phyloP scores from a whole-genome alignment of 2,113 vertebrate genomes.

The Cynocephalus volans region DNA sequence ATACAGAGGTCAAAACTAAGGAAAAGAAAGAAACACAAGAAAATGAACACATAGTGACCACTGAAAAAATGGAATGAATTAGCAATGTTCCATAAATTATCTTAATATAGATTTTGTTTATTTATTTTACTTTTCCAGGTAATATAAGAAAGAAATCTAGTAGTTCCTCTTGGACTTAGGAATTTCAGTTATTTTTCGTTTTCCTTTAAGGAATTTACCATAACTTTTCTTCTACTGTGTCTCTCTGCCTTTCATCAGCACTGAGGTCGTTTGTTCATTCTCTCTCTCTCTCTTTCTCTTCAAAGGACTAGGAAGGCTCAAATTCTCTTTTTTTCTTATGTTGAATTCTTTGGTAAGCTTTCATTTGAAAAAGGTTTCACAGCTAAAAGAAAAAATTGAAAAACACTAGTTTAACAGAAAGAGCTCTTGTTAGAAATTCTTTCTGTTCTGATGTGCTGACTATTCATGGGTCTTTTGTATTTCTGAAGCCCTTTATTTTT shows the following conservation, averaged over 20 bases:
- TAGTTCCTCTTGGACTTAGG: not conserved
- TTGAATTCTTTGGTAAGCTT: not conserved
- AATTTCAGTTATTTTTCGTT: not conserved
- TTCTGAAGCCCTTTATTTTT: not conserved
- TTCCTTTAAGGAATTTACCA: not conserved
- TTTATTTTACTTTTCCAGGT: not conserved
- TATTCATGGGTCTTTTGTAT: not conserved
- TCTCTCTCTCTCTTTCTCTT: not conserved
- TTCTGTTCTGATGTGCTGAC: not conserved
- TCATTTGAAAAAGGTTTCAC: not conserved
- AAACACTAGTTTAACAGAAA: not conserved
- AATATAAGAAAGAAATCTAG: not conserved
- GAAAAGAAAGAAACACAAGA: not conserved
- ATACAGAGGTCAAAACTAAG: not conserved
- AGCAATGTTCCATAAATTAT: not conserved
- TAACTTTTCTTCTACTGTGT: not conserved
- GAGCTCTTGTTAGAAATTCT: constrained; percentile 2
- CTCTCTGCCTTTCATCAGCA: not conserved
- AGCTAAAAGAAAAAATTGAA: not conserved
- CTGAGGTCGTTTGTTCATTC: not conserved
- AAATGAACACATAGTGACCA: not conserved
- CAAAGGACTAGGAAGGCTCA: not conserved
- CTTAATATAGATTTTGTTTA: not conserved
- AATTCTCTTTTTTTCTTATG: not conserved
- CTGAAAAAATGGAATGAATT: not conserved